Conservation (phyloP, 2,888 invertebrate genomes). For the Epinotia nisella region DNA sequence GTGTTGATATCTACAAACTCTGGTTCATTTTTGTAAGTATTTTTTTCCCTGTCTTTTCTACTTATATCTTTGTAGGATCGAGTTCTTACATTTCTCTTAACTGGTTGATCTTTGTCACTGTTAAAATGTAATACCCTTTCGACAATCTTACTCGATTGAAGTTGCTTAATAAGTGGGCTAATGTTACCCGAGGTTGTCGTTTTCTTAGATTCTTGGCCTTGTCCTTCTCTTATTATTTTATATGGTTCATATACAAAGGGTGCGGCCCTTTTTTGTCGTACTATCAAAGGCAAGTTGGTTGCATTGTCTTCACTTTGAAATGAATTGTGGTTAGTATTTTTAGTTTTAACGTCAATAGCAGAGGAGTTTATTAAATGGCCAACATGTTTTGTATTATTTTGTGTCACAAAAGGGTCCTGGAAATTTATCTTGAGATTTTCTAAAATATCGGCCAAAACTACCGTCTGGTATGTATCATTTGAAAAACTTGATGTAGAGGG, state of each 20-base stretch:
- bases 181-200: constrained; percentile 70
- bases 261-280: constrained; percentile 66
- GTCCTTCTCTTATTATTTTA: constrained; percentile 76
- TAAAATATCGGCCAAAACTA: constrained; percentile 78
- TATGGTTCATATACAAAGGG: constrained; percentile 79
- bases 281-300: constrained; percentile 49
- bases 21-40: constrained; percentile 51
- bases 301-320: constrained; percentile 59
- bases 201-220: constrained; percentile 73
- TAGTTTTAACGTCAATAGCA: constrained; percentile 12
- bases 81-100: constrained; percentile 59
- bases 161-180: constrained; percentile 76
- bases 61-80: constrained; percentile 73
- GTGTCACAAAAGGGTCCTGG: constrained; percentile 31
- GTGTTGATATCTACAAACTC: constrained; percentile 68
- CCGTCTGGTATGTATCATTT: constrained; percentile 55
- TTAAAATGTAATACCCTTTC: constrained; percentile 64
- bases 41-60: constrained; percentile 65
- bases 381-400: constrained; percentile 32
- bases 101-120: constrained; percentile 61
- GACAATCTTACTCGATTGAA: constrained; percentile 71
- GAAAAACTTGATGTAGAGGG: constrained; percentile 37
- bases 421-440: constrained; percentile 68
- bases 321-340: constrained; percentile 53
- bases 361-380: constrained; percentile 31